Evolutionary conservation across 2,797 vertebrate genomes (phyloP).

Genomic region (Poecilia wingei): DNA sequence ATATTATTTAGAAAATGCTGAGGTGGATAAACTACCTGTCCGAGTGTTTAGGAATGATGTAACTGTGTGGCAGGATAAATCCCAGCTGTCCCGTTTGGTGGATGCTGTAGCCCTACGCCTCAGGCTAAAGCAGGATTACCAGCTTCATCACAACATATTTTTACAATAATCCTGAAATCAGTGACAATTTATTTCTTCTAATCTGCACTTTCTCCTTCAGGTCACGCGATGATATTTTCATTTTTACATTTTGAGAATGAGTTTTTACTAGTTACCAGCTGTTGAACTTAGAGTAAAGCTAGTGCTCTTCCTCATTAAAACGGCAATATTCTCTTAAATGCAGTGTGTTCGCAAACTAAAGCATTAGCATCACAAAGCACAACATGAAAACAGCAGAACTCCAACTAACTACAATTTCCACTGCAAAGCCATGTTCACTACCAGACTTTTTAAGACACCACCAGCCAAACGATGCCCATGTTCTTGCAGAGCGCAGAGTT

Average conservation of each 20-base stretch:
- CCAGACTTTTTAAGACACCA: neutral
- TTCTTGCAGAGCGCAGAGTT: neutral
- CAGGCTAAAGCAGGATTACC: neutral
- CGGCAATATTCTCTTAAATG: neutral
- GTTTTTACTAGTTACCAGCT: neutral
- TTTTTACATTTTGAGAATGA: neutral
- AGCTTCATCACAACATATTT: neutral
- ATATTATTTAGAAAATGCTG: constrained; percentile 10
- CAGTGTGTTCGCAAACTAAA: neutral
- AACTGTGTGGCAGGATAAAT: constrained; percentile 10
- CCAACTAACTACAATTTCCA: neutral
- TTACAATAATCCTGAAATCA: neutral
- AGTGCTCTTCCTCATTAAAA: neutral
- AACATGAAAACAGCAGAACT: neutral
- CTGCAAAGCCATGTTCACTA: neutral
- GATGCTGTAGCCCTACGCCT: constrained; percentile 8
- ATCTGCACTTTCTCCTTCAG: neutral
- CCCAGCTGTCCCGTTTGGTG: constrained; percentile 14
- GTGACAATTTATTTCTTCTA: neutral
- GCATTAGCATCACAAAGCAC: neutral
- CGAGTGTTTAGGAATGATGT: constrained; percentile 24
- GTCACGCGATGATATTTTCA: neutral
- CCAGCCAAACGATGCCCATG: neutral
- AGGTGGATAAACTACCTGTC: constrained; percentile 7
- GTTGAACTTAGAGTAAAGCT: neutral